Evolutionary conservation across 2,888 invertebrate species (phyloP), one percentile per base, ranked within the genome.

Genomic region (Lepidochrysops patricia): DNA sequence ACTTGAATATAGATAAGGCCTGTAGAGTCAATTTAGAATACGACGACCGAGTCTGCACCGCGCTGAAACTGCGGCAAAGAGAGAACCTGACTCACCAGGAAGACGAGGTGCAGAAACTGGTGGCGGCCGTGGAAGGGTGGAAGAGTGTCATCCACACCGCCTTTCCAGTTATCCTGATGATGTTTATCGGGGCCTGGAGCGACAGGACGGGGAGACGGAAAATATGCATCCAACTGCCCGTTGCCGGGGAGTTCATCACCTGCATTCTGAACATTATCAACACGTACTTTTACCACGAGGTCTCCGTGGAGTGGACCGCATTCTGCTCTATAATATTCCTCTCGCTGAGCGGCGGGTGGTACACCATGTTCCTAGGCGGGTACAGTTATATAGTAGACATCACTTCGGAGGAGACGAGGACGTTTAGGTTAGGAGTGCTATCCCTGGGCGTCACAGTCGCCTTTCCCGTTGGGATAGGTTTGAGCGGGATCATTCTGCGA

Each of bases 1-100:
- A 96, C 80, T 82, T 96, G 43, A 95, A 95, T 78, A 85, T 96
- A 70, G 96, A 96, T 72, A 96, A 96, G 77, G 96, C 96, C 0
- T 96, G 96, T 70, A 84, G 94, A 35, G 95, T 96, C 0, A 96
- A 96, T 73, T 84, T 95, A 65, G 90, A 82, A 0, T 95, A 93
- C 68, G 86, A 91, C 0, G 91, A 92, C 56, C 90, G 90, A 52
- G 91, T 95, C 0, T 96, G 96, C 73, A 92, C 92, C 63, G 94
- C 94, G 0, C 77, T 96, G 19, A 91, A 93, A 0, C 86, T 91
- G 0, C 88, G 95, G 56, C 91, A 93, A 67, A 94, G 94, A 2
- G 91, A 90, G 0, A 93, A 93, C 67, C 91, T 91, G 67, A 91
- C 92, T 0, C 74, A 76, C 4, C 91, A 94, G 74, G 94, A 94